Base-by-base conservation (phyloP, 2,888 invertebrate genomes). In the Phyllotreta striolata region DNA sequence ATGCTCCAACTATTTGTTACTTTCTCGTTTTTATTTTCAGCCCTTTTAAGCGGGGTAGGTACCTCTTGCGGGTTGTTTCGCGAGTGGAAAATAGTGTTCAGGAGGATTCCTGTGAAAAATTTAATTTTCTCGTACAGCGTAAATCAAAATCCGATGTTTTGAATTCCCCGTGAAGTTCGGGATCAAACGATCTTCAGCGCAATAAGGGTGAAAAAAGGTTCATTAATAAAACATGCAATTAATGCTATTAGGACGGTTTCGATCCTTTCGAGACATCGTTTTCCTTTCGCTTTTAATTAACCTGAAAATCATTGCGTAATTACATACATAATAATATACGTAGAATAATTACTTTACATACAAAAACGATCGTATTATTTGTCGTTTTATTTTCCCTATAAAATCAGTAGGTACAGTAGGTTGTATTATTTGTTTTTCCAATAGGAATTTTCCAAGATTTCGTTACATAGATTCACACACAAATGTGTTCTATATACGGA, bases 381-480 rank as follows among this genome's bases (percentile, higher is more conserved):
- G 2, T 4, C 24, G 24, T 24, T 24, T 24, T 24, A 24, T 24
- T 24, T 24, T 1, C 2, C 24, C 24, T 4, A 24, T 24, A 24
- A 24, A 24, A 24, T 24, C 24, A 24, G 24, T 24, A 24, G 2
- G 2, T 24, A 1, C 24, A n/a, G n/a, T n/a, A n/a, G n/a, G n/a
- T n/a, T 24, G 2, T 24, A 1, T 24, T 24, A 24, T 24, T 24
- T 24, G 24, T 24, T 24, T 24, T 24, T 24, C 24, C 24, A 24
- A 24, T 24, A 24, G 24, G 24, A 24, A 24, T 24, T 24, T 24
- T 24, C 24, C 24, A 24, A 24, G 70, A 63, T 71, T 71, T 62
- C 63, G 70, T 67, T 68, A 64, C 70, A 67, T 39, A 64, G 62
- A 68, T 70, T 64, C 67, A 68, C 63, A 66, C 64, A 61, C 62